These are phyloP conservation scores for Procavia capensis DNA, from an alignment of 2,113 vertebrate species.

Conservation along the genomic window DNA sequence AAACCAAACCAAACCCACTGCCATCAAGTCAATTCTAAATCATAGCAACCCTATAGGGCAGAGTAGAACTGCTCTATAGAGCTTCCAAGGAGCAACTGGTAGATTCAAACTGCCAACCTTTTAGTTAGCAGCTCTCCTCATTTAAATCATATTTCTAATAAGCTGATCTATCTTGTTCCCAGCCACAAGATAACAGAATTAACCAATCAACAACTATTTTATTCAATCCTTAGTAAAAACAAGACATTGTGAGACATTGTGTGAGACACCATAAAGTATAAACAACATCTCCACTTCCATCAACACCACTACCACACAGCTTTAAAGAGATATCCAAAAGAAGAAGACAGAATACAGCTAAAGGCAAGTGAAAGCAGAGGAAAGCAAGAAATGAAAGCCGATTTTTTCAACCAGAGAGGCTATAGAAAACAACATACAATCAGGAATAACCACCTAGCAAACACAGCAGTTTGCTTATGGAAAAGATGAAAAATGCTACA, in stretches of 20 bases:
- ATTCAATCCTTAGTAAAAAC: not conserved
- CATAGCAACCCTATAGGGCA: too few relatives aligned
- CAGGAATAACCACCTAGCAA: not conserved
- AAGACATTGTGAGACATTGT: not conserved
- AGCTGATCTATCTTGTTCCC: not conserved
- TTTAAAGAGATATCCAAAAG: not conserved
- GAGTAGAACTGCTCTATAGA: too few relatives aligned
- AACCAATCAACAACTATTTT: not conserved
- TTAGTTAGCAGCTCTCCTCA: too few relatives aligned
- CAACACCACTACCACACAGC: not conserved
- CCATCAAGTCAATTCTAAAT: too few relatives aligned
- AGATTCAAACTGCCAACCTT: too few relatives aligned
- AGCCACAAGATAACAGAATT: not conserved
- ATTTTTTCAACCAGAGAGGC: not conserved
- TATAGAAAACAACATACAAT: not conserved
- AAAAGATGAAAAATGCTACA: not conserved
- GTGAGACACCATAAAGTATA: not conserved
- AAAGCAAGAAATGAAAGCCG: slow-evolving; percentile 47
- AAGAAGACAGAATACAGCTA: not conserved
- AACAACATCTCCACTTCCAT: not conserved
- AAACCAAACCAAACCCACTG: too few relatives aligned
- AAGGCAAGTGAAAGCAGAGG: not conserved
- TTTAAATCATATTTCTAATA: slow-evolving; percentile 29
- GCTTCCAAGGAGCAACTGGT: too few relatives aligned
- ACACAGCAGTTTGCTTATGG: not conserved